A percentile compares a stretch with the other conserved stretches of the same genome.
These are phyloP conservation scores for Xenopus laevis DNA, from an alignment of 2,113 vertebrate genomes.

Conservation along the genomic window DNA sequence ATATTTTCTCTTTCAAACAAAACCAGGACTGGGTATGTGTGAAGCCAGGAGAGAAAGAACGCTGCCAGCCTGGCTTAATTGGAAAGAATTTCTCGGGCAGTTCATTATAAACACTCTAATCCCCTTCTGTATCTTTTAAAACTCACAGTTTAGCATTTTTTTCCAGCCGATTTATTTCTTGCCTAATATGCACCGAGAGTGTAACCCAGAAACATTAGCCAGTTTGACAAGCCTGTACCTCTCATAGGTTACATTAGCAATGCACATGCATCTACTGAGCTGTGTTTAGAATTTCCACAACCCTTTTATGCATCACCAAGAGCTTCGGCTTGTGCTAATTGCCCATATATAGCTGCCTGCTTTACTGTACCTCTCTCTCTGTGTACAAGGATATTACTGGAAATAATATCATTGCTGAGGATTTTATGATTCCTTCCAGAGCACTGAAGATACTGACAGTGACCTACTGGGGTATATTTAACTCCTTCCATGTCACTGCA, in stretches of 20 bases:
- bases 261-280: not conserved
- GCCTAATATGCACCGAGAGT: not conserved
- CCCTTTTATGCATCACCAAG: not conserved
- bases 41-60: not conserved
- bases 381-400: not conserved
- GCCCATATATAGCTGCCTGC: not conserved
- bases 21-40: not conserved
- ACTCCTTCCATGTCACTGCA: not conserved
- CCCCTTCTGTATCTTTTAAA: not conserved
- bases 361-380: not conserved
- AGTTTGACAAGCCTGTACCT: not conserved
- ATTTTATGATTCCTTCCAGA: not conserved
- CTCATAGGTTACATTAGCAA: no score
- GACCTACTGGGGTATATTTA: not conserved
- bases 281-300: not conserved
- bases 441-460: not conserved
- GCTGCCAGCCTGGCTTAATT: not conserved
- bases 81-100: not conserved
- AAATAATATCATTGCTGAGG: not conserved
- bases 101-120: not conserved
- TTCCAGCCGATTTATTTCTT: not conserved
- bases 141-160: not conserved
- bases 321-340: not conserved
- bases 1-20: constrained; percentile 4
- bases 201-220: not conserved